Conservation (phyloP, 1,140 invertebrate species). For the Bathynomus jamesi region DNA sequence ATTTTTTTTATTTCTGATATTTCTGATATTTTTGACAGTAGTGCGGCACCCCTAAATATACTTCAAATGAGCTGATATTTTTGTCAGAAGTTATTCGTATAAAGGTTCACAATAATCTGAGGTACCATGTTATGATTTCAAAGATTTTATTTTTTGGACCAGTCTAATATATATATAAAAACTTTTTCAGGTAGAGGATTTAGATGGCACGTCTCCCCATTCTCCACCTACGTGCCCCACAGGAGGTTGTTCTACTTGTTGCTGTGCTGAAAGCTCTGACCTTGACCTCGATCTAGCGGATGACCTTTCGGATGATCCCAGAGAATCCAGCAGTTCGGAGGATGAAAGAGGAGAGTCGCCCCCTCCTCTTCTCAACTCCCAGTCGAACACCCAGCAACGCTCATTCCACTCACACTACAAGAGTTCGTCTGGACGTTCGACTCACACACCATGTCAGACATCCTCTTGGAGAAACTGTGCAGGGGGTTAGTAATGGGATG, state of each 20-base stretch:
- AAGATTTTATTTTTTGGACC: too few species aligned
- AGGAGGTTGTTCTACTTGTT: background rate
- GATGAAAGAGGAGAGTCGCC: background rate
- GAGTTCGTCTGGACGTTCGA: background rate
- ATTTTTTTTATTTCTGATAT: too few species aligned
- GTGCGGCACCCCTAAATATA: too few species aligned
- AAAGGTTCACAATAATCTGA: too few species aligned
- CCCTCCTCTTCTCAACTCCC: background rate
- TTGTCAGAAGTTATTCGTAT: too few species aligned
- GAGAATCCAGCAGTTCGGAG: background rate
- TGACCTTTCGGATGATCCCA: background rate
- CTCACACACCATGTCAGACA: background rate
- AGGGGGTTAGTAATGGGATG: too few species aligned
- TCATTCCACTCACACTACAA: background rate
- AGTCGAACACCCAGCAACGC: background rate
- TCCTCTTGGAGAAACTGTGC: background rate
- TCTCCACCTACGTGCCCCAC: background rate
- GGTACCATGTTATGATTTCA: too few species aligned
- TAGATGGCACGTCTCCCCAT: background rate
- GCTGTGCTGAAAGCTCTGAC: background rate
- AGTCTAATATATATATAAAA: background rate
- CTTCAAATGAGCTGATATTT: too few species aligned
- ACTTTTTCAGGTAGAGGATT: background rate
- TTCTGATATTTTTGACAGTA: too few species aligned
- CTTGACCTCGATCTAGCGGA: background rate